Evolutionary conservation across 2,888 invertebrate genomes (phyloP), one percentile per base, ranked within the genome.

Genomic region (Drosophila nr. perissopoda): DNA sequence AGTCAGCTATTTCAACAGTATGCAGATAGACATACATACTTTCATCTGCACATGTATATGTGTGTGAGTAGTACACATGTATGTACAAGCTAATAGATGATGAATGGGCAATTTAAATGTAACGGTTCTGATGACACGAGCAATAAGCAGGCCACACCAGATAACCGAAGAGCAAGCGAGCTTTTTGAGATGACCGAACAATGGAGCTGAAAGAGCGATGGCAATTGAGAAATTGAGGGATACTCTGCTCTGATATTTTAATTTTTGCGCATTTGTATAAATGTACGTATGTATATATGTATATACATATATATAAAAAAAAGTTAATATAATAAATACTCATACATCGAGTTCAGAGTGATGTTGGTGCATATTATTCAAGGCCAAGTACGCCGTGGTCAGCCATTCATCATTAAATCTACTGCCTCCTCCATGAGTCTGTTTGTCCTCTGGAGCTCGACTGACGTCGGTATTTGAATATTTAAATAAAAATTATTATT

Each of bases 61-160:
- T 21, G 42, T 45, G 16, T 21, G 13, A 16, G 13, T 13, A 21
- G 25, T 10, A 40, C n/a, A 34, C 27, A 53, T 57, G 27, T 40
- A 29, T 62, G 33, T 57, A 40, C 56, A 57, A 33, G 27, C 60
- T 36, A 56, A 21, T 36, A 25, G 53, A 71, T 78, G 72, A 58
- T 71, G 61, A 78, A 78, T 73, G 59, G 61, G 60, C 59, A 63
- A 60, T 69, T 78, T n/a, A 63, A 78, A 69, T 49, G 73, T 74
- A 78, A 77, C 76, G 78, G 78, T 73, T 78, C 56, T 64, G 45
- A 45, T 61, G 60, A 53, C 60, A 65, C 60, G 36, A 52, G 18
- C 16, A 31, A 31, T 5, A 21, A 6, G 21, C 7, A 29, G 21
- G 21, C 8, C 52, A 51, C 61, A 61, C 7, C n/a, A 54, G 25